Evolutionary conservation across 2,113 vertebrate genomes (phyloP).

Genomic region (Ciconia stormi): DNA sequence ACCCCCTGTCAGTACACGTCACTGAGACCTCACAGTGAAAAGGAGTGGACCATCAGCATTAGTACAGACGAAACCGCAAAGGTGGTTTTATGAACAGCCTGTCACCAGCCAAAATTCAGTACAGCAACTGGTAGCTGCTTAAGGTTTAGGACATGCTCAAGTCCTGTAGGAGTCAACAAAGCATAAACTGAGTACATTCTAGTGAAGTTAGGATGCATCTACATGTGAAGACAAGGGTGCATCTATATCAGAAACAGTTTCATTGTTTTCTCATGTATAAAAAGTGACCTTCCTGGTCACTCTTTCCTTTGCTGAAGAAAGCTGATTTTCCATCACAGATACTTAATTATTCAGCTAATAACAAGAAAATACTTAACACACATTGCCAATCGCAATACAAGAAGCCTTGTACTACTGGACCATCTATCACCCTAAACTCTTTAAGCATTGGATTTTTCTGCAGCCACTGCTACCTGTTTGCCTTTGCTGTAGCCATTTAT

Average conservation of each 20-base stretch:
- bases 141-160: background rate
- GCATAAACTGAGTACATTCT: background rate
- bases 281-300: background rate
- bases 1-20: background rate
- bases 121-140: background rate
- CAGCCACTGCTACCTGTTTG: background rate
- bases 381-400: background rate
- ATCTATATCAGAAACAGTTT: background rate
- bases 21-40: background rate
- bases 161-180: background rate
- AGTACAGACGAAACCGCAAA: background rate
- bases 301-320: background rate
- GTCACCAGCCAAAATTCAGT: background rate
- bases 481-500: background rate
- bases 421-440: background rate
- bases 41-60: background rate
- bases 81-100: background rate
- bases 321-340: background rate
- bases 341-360: background rate
- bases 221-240: background rate
- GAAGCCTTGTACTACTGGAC: background rate
- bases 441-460: background rate
- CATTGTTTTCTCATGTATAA: background rate
- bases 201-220: background rate
- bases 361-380: background rate